Conservation (phyloP, 2,113 vertebrate genomes). For the Terrapene triunguis region DNA sequence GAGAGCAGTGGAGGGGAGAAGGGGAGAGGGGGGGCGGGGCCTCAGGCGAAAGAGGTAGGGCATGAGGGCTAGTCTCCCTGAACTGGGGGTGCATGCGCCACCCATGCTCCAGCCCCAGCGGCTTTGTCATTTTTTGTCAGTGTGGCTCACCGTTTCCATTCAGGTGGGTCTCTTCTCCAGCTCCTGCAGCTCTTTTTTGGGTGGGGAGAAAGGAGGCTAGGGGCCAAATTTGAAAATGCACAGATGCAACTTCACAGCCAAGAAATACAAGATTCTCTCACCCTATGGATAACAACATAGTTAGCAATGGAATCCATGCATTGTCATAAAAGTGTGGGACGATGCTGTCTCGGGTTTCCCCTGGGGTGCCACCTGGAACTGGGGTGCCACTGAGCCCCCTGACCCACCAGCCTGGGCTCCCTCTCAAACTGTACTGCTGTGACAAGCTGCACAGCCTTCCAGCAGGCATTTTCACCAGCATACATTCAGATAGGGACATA, state of each 20-base stretch:
- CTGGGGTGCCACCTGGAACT: too few relatives aligned
- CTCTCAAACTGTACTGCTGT: too few relatives aligned
- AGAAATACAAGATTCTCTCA: constrained; percentile 31
- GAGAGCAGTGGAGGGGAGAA: too few relatives aligned
- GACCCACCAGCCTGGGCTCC: too few relatives aligned
- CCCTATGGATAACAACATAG: background rate
- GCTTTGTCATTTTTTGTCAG: background rate
- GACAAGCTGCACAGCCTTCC: too few relatives aligned
- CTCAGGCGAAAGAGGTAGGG: too few relatives aligned
- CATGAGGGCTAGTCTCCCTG: too few relatives aligned
- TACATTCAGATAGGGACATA: too few relatives aligned
- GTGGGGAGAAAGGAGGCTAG: background rate
- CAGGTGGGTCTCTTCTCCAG: background rate
- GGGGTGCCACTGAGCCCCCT: too few relatives aligned
- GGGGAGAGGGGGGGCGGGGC: too few relatives aligned
- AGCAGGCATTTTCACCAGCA: too few relatives aligned
- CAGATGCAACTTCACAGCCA: constrained; percentile 39
- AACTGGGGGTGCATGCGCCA: too few relatives aligned
- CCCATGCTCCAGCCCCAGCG: background rate
- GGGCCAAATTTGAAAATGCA: constrained; percentile 9
- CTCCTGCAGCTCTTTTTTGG: background rate
- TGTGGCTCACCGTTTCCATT: rapidly evolving
- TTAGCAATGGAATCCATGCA: background rate
- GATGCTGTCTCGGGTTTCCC: background rate
- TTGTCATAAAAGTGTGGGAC: constrained; percentile 41